A percentile compares a stretch with the other conserved stretches of the same genome.
Conservation (phyloP, 2,797 vertebrate genomes). For the Cryptoprocta ferox region DNA sequence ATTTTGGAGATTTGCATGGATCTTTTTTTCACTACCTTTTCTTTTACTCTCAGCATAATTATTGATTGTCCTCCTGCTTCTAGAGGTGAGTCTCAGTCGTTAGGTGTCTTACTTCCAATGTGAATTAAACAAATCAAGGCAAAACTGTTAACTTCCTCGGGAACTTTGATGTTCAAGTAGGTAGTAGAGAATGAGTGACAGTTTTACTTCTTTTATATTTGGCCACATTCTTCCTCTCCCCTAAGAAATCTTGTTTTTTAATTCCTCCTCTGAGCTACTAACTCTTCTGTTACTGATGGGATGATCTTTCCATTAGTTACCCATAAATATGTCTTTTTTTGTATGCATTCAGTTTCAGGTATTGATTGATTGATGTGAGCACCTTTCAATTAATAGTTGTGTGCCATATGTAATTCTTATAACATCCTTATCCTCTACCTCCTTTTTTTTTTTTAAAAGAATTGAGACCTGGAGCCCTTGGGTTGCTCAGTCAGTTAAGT, state of each 20-base stretch:
- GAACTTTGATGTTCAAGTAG: background rate
- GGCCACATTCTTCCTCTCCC: background rate
- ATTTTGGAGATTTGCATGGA: background rate
- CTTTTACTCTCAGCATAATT: background rate
- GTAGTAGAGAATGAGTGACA: background rate
- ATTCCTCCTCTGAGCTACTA: background rate
- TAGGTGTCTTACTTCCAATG: background rate
- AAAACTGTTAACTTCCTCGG: slow-evolving; percentile 13
- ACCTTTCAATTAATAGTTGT: background rate
- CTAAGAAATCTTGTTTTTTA: background rate
- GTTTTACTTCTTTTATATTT: background rate
- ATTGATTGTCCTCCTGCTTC: background rate
- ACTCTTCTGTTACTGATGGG: background rate
- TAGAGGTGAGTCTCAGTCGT: background rate
- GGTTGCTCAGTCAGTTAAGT: no score
- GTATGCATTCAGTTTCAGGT: background rate
- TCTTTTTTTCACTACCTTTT: background rate
- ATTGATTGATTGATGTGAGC: background rate
- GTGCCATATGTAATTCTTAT: background rate
- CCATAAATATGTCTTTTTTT: background rate
- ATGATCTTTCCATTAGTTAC: background rate
- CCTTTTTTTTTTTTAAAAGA: background rate
- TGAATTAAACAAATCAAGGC: background rate
- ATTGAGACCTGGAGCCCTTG: background rate
- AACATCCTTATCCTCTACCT: background rate